Conservation (phyloP, 37 sponge, comb jelly and placozoan genomes). For the Chondrosia reniformis region DNA sequence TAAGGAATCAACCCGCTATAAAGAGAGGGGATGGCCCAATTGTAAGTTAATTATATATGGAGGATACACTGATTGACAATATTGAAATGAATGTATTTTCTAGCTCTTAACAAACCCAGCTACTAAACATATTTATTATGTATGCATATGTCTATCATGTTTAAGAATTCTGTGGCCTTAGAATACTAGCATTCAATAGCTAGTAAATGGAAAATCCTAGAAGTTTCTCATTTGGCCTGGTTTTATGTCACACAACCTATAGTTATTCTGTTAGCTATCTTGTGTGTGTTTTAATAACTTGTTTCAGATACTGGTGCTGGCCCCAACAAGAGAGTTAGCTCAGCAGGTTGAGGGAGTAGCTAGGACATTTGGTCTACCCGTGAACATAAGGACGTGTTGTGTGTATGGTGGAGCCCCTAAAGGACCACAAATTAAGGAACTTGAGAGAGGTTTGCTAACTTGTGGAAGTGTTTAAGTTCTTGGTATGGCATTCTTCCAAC, state of each 20-base stretch:
- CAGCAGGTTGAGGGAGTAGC: slow-evolving; percentile 81
- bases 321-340: slow-evolving; percentile 94
- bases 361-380: slow-evolving; percentile 35
- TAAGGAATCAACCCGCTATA: slow-evolving; percentile 75
- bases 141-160: too few relatives aligned
- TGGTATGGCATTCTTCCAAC: background rate
- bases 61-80: too few relatives aligned
- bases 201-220: too few relatives aligned
- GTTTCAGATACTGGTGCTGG: slow-evolving; percentile 79
- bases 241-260: too few relatives aligned
- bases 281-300: background rate
- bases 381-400: slow-evolving; percentile 69
- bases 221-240: too few relatives aligned
- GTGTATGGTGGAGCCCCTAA: slow-evolving; percentile 95
- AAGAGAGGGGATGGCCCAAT: slow-evolving; percentile 89
- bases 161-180: too few relatives aligned
- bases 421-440: slow-evolving; percentile 87
- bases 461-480: background rate
- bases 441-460: slow-evolving; percentile 60
- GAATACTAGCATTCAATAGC: too few relatives aligned
- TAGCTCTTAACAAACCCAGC: too few relatives aligned
- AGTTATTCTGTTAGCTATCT: background rate
- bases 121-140: too few relatives aligned
- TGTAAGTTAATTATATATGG: slow-evolving; percentile 66
- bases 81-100: too few relatives aligned